Evolutionary conservation across 2,797 vertebrate genomes (phyloP), one percentile per base, ranked within the genome.

Genomic region (Diceros bicornis): DNA sequence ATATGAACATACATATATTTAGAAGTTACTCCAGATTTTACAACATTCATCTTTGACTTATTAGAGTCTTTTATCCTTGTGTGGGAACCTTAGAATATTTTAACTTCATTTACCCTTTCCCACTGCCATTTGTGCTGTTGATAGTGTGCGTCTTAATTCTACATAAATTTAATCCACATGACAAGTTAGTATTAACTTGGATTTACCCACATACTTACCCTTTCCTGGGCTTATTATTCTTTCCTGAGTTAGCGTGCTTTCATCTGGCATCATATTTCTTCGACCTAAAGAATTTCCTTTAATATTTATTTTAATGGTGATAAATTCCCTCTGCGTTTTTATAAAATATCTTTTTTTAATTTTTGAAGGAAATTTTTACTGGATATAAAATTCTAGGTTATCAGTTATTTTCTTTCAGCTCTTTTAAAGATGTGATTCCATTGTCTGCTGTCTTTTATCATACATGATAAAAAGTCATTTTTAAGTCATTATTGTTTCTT

Each of bases 301-400:
- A 66, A 12, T 87, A 52, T 89, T 34, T 68, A 64, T 79, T 84
- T 87, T 86, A 72, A 32, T 57, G 13, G 5, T 47, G 12, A 86
- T 44, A 20, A 57, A 50, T 47, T 92, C 20, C 7, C 62, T 75
- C 23, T 59, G 1, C 69, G 4, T 84, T 62, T 96, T 17, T 74
- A 4, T 55, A 71, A 89, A 62, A 55, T 47, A 37, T 16, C 29
- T 88, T 23, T 88, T 37, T 66, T 90, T 85, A 64, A 59, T 77
- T 55, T 92, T 74, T 50, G 27, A 66, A 90, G 16, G n/a, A 64
- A 1, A 86, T 81, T 90, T 62, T 75, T 90, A 93, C 11, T 90
- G 62, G 14, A 14, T 50, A 62, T 47, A 75, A 47, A 47, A 47
- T 47, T 47, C 47, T 47, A 47, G 47, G 10, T 47, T 47, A 47